Evolutionary conservation across 2,888 invertebrate species (phyloP).

Genomic region (Stenolophus ochropezus): DNA sequence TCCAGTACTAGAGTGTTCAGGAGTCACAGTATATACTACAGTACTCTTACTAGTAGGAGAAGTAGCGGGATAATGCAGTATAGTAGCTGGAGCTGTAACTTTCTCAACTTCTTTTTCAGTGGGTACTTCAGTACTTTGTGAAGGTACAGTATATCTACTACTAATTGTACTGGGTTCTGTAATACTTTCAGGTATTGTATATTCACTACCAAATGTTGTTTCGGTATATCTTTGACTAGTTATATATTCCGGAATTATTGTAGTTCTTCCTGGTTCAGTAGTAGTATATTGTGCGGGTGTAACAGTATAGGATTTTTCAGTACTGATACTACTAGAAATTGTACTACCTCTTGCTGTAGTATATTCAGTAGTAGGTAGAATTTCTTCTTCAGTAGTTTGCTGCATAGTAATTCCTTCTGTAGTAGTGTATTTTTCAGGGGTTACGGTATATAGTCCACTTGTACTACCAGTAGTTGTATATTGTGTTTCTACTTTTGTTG

Average conservation of each 20-base stretch:
- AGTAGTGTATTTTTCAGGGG: slow-evolving; percentile 3
- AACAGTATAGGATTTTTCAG: slow-evolving; percentile 37
- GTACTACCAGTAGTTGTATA: slow-evolving; percentile 65
- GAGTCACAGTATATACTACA: slow-evolving; percentile 24
- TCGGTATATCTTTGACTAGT: slow-evolving; percentile 20
- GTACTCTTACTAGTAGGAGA: slow-evolving; percentile 40
- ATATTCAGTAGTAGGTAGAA: background rate
- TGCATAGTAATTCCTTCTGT: background rate
- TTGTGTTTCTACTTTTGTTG: slow-evolving; percentile 70
- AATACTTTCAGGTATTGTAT: too few relatives aligned
- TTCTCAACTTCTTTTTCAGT: too few relatives aligned
- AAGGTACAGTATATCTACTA: too few relatives aligned
- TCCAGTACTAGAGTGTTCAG: slow-evolving; percentile 52
- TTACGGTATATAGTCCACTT: slow-evolving; percentile 9
- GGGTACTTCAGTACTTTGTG: slow-evolving; percentile 22
- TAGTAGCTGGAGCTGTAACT: too few relatives aligned
- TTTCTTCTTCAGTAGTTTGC: background rate
- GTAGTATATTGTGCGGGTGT: slow-evolving; percentile 13
- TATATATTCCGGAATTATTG: slow-evolving; percentile 23
- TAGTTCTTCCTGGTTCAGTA: background rate
- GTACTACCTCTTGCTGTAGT: background rate
- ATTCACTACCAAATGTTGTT: background rate
- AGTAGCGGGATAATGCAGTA: too few relatives aligned
- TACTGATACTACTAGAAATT: slow-evolving; percentile 29
- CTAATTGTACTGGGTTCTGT: too few relatives aligned